phyloP scores from a whole-genome alignment of 2,113 vertebrate genomes.

The Ardeotis arabs region DNA sequence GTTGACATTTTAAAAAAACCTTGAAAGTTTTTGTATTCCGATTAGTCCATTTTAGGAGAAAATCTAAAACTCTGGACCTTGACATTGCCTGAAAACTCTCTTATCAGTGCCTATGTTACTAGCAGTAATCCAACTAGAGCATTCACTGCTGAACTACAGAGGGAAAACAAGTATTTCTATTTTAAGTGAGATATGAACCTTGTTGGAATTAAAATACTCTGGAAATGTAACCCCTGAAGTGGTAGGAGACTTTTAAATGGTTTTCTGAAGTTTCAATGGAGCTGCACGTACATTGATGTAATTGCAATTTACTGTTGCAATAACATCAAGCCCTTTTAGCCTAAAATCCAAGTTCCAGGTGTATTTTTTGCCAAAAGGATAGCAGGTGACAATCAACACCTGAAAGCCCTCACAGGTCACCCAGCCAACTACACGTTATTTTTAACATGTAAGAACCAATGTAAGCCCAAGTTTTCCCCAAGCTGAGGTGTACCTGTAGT shows the following conservation, averaged over 20 bases:
- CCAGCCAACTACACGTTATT: neutral
- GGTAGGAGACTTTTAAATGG: neutral
- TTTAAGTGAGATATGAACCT: slow-evolving; percentile 30
- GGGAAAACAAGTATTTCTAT: slow-evolving; percentile 43
- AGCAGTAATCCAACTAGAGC: neutral
- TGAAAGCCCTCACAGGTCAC: neutral
- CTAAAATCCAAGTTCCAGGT: neutral
- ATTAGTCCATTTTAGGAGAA: slow-evolving; percentile 11
- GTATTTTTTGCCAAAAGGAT: neutral
- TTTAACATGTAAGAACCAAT: neutral
- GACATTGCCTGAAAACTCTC: neutral
- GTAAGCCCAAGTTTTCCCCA: neutral
- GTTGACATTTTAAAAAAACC: neutral
- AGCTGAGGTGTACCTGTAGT: neutral
- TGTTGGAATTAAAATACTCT: neutral
- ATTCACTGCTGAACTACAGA: neutral
- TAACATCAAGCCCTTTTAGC: neutral
- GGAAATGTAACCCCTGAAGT: slow-evolving; percentile 20
- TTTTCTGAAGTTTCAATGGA: neutral
- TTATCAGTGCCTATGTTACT: neutral
- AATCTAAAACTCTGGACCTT: neutral
- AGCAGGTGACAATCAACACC: neutral
- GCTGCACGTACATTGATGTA: neutral
- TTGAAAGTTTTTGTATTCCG: neutral
- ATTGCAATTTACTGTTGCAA: neutral